Base-by-base conservation (phyloP, 2,113 vertebrate genomes). In the Poecile atricapillus region DNA sequence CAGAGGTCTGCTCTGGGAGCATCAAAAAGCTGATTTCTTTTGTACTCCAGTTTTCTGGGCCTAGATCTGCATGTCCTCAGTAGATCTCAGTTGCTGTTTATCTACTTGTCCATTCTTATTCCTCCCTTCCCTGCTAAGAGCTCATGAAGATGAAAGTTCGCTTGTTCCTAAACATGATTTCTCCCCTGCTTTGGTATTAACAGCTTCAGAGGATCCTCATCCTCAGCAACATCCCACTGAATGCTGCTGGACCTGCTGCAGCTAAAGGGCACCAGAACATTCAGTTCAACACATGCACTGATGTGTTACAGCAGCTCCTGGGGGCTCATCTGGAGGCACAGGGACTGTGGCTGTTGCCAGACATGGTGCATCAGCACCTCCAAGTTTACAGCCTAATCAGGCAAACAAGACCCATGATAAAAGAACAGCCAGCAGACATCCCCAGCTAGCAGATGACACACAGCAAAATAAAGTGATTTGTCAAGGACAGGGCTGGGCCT, bases 201-300 rank as follows among this genome's bases (percentile, higher is more conserved):
- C 30, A 77, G 23, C 52, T 92, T 62, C 50, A 76, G 56, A 83
- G 60, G 14, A 86, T 18, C 13, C 28, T 64, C 76, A 74, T 12
- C 41, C 43, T 76, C 62, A 64, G 39, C 73, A 60, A 7, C 35
- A 37, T 56, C 58, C 28, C 16, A 11, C 18, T 59, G 63, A 1
- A 30, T 37, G 64, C 56, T 83, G 71, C 60, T 70, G 46, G 21
- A 24, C 28, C 70, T 79, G 20, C 43, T 47, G 13, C 62, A 50
- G 55, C 76, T 39, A 1, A 44, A 74, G 31, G 11, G 14, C 63
- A 56, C 5, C 11, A 76, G 49, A 46, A 15, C 27, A 7, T 44
- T 53, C 31, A 79, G 14, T 10, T 13, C n/a, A 63, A 5, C 22
- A 4, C 1, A 0, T 0, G 2, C 15, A 9, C 14, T 12, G 23